These are phyloP conservation scores for Metacarcinus magister DNA, from an alignment of 2,888 invertebrate species.

Conservation along the genomic window DNA sequence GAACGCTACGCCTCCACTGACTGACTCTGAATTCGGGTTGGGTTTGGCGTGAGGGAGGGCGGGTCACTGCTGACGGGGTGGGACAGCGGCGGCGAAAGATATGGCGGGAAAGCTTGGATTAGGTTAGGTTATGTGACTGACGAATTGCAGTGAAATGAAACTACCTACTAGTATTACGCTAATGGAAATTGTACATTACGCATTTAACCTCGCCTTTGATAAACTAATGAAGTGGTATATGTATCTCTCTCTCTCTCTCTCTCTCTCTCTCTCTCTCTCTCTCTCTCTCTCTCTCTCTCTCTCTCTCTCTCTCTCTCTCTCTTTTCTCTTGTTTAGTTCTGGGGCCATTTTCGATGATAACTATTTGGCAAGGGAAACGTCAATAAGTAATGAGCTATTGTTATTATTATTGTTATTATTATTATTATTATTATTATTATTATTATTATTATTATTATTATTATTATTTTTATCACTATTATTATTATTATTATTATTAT, in stretches of 20 bases:
- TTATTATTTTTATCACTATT: too few species aligned
- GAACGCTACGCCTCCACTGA: not conserved
- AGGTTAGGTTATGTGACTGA: not conserved
- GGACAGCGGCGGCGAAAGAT: not conserved
- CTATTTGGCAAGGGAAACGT: too few species aligned
- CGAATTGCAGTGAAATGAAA: not conserved
- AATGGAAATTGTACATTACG: not conserved
- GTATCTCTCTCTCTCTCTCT: not conserved
- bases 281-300: too few species aligned
- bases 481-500: too few species aligned
- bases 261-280: too few species aligned
- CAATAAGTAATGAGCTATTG: too few species aligned
- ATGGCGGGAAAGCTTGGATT: not conserved
- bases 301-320: too few species aligned
- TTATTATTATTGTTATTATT: too few species aligned
- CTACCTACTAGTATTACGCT: not conserved
- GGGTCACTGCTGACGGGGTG: not conserved
- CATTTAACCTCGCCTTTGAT: not conserved
- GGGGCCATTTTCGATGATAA: too few species aligned
- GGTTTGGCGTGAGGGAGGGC: not conserved
- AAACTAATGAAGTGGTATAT: not conserved
- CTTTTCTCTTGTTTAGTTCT: too few species aligned
- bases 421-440: too few species aligned
- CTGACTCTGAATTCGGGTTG: not conserved
- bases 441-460: too few species aligned